Evolutionary conservation across 2,888 invertebrate species (phyloP), one percentile per base, ranked within the genome.

Genomic region (Exephanes ischioxanthus): DNA sequence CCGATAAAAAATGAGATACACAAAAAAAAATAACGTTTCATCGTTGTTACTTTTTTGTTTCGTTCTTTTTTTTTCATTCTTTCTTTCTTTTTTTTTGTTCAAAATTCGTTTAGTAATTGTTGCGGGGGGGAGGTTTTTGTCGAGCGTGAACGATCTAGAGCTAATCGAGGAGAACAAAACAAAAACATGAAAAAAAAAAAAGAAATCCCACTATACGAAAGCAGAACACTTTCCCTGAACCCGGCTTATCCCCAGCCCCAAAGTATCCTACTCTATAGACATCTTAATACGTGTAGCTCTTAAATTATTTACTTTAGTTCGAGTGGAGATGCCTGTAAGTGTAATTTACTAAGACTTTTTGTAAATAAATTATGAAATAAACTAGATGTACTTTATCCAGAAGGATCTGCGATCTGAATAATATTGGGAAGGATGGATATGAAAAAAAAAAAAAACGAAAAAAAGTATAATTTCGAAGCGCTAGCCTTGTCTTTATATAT

Each of bases 291-390:
- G 92, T 93, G 93, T 93, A 93, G 93, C 91, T 93, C 92, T 93
- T 93, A 93, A 93, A 93, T 93, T 93, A 93, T 93, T 93, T 93
- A 93, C 93, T 93, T 93, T 93, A 92, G 92, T 93, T 93, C 91
- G 93, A 93, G 93, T 93, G 93, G 93, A 93, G 93, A 93, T 93
- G 93, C 93, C 93, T 93, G 93, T 93, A 93, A 93, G 93, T 93
- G 93, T 93, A 93, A 93, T 93, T 93, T 93, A 93, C 93, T 93
- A 93, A 93, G 93, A 93, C 93, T 93, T 93, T 93, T 93, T 93
- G 93, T 93, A 93, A 93, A 93, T 93, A 93, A 93, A 93, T 93
- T 93, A 93, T 93, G 93, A 93, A 93, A 93, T 93, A 93, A 93
- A 93, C 93, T 93, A 93, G 93, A 93, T 93, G 92, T 93, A 93